Percentiles rank a stretch among this genome's conserved stretches.
Evolutionary conservation across 2,113 vertebrate genomes (phyloP).

Genomic region (Riparia riparia): DNA sequence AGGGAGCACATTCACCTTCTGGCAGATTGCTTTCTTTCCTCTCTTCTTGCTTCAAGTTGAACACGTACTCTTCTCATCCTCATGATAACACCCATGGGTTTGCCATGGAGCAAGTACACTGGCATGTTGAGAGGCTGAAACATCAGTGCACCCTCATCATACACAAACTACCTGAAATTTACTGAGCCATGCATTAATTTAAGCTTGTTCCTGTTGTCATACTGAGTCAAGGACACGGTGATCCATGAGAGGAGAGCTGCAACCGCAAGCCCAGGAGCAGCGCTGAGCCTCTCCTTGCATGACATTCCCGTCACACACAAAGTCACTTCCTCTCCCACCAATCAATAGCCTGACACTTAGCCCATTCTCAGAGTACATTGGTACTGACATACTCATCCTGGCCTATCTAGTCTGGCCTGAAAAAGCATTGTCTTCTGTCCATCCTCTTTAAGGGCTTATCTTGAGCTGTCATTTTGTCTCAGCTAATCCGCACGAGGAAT

Average conservation of each 20-base stretch:
- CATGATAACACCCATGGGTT: fast-evolving
- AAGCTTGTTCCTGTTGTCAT: background rate
- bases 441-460: background rate
- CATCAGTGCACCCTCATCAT: background rate
- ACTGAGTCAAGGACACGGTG: background rate
- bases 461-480: background rate
- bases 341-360: background rate
- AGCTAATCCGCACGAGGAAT: background rate
- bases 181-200: background rate
- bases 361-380: background rate
- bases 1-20: background rate
- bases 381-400: background rate
- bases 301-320: background rate
- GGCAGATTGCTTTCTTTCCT: background rate
- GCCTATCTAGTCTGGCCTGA: background rate
- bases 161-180: background rate
- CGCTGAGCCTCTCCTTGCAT: fast-evolving
- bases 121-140: fast-evolving
- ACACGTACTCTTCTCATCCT: background rate
- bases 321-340: background rate
- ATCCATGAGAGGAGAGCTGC: background rate
- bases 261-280: background rate
- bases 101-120: fast-evolving
- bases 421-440: background rate
- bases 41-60: background rate